phyloP scores from a whole-genome alignment of 2,113 vertebrate species.

The Urocolius indicus region DNA sequence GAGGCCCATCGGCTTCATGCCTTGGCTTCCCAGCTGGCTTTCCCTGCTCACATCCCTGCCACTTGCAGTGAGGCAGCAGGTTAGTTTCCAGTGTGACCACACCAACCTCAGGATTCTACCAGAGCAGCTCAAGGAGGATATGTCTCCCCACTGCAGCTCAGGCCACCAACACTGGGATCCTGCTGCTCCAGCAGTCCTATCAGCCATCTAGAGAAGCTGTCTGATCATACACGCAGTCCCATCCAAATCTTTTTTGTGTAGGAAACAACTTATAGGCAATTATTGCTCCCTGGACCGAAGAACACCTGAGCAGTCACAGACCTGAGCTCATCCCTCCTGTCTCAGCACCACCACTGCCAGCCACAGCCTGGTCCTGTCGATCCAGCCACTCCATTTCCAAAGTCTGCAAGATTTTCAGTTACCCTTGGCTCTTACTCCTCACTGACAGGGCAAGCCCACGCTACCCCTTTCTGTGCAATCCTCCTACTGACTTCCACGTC shows the following conservation, averaged over 20 bases:
- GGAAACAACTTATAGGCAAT: not conserved
- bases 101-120: not conserved
- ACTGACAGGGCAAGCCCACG: not conserved
- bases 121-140: not conserved
- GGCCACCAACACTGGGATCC: not conserved
- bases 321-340: not conserved
- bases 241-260: not conserved
- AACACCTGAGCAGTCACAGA: not conserved
- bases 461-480: not conserved
- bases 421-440: not conserved
- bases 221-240: not conserved
- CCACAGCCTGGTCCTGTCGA: not conserved
- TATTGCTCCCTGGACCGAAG: not conserved
- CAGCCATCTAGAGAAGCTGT: not conserved
- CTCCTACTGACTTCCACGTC: not conserved
- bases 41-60: not conserved
- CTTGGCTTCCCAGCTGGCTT: not conserved
- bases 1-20: not conserved
- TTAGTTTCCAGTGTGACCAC: not conserved
- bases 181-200: not conserved
- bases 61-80: not conserved
- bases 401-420: not conserved
- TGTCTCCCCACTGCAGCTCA: not conserved
- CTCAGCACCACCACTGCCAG: not conserved
- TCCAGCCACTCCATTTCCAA: not conserved